Evolutionary conservation across 2,797 vertebrate genomes (phyloP), one percentile per base, ranked within the genome.

Genomic region (Melanogrammus aeglefinus): DNA sequence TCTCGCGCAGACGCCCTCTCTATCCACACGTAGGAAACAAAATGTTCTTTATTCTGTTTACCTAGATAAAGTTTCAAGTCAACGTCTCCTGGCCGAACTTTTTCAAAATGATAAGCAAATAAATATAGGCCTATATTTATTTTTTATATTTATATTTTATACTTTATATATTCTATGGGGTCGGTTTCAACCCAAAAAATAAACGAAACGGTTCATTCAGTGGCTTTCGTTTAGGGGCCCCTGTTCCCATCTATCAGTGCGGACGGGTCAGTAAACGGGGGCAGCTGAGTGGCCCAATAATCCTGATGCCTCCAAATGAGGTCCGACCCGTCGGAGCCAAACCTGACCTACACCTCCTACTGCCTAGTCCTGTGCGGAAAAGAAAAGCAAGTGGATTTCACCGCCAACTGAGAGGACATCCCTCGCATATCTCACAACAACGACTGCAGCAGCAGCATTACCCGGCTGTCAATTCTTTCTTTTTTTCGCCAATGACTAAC

Each of bases 121-220:
- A 44, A 12, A 12, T 44, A 14, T 44, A 44, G 9, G 39, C 13
- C 8, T 57, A 57, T 57, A 57, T 57, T 21, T 57, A 51, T 57
- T 21, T 57, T 21, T 57, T 57, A 57, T 57, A 57, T 51, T 21
- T 51, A 51, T 21, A 6, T 6, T 21, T 6, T 57, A 21, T 57
- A 44, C 13, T 8, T 13, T 47, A 47, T 47, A 18, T 51, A 51
- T 51, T 51, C 10, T 57, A 14, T 57, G 57, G 77, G 80, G 57
- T 84, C 44, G 35, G 31, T 38, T n/a, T 77, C 63, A 13, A 41
- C 29, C 79, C 76, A 81, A 83, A 51, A 80, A 77, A 84, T 86
- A 80, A 87, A 75, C 87, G 75, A 82, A 24, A 76, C 33, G n/a
- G 39, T 83, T 85, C 35, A 74, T 81, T 76, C 35, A 6, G 4